phyloP scores from a whole-genome alignment of 2,113 vertebrate species.

The Ammodytes dubius region DNA sequence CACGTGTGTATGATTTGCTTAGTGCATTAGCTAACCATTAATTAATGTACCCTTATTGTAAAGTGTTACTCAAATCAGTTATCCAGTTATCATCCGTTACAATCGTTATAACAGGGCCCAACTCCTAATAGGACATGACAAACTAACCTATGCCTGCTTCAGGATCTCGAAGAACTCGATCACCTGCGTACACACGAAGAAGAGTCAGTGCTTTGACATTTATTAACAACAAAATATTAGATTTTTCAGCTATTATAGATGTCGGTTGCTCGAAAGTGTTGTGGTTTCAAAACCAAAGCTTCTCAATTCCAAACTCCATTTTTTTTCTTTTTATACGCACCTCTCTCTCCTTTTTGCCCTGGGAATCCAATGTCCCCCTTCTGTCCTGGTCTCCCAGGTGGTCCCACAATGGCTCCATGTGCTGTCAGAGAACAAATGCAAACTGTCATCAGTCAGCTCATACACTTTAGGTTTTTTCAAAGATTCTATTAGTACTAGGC shows the following conservation, averaged over 20 bases:
- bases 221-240: background rate
- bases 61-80: no score
- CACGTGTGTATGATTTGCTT: background rate
- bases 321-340: constrained; percentile 25
- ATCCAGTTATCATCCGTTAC: no score
- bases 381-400: constrained; percentile 85
- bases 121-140: no score
- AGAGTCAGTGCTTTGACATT: no score
- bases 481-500: no score
- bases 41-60: no score
- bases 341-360: constrained; percentile 88
- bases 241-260: background rate
- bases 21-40: no score
- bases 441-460: background rate
- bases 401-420: constrained; percentile 88
- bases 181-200: background rate
- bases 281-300: no score
- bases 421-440: constrained; percentile 73
- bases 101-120: no score
- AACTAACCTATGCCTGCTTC: background rate
- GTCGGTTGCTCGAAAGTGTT: no score
- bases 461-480: no score
- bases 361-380: constrained; percentile 89
- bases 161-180: background rate
- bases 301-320: background rate